A percentile compares a stretch with the other conserved stretches of the same genome.
phyloP scores from a whole-genome alignment of 2,888 invertebrate genomes.

The Lithophane semibrunnea region DNA sequence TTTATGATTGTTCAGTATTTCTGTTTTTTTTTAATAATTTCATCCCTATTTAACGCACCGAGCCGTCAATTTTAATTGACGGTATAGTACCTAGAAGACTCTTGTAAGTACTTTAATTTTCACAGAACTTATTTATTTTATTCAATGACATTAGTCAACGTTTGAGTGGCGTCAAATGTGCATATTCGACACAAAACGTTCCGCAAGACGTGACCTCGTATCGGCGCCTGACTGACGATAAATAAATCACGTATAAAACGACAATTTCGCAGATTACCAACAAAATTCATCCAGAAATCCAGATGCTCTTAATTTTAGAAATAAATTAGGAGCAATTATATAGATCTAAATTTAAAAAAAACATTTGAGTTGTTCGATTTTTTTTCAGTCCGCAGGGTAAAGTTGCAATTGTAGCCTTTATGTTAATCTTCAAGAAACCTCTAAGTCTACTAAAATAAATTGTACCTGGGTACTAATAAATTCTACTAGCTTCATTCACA shows the following conservation, averaged over 20 bases:
- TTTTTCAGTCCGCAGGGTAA: not conserved
- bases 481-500: not conserved
- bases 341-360: no score
- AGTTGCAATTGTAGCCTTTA: no score
- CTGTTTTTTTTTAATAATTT: no score
- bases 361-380: no score
- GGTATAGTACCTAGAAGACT: not conserved
- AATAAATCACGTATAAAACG: constrained; percentile 81
- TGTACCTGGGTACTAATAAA: not conserved
- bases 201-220: constrained; percentile 77
- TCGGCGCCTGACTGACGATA: constrained; percentile 75
- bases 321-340: no score
- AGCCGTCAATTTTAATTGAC: not conserved
- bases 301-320: constrained; percentile 12
- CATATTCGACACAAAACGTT: constrained; percentile 70
- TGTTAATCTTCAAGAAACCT: no score
- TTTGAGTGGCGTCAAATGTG: constrained; percentile 62
- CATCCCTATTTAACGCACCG: no score
- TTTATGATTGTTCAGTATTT: not conserved
- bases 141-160: constrained; percentile 49
- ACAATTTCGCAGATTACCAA: constrained; percentile 77
- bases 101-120: constrained; percentile 14
- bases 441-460: not conserved
- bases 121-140: constrained; percentile 44
- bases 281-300: constrained; percentile 9